Conservation (phyloP, 2,113 vertebrate species). For the Muscicapa adusta region DNA sequence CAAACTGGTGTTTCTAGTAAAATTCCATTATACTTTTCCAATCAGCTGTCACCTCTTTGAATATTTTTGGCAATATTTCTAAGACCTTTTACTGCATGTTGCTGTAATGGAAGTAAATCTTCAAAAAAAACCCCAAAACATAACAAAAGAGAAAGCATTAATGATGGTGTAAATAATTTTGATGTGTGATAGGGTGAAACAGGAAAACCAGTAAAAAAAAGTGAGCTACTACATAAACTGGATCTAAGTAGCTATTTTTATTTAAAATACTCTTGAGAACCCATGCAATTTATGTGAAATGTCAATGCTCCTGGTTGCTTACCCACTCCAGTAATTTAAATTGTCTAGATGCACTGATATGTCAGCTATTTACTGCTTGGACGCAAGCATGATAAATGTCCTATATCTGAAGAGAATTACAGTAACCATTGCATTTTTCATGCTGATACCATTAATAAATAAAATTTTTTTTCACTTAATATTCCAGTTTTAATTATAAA, state of each 20-base stretch:
- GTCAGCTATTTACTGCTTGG: conserved; percentile 26
- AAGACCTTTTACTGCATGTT: background rate
- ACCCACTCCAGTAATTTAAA: conserved; percentile 36
- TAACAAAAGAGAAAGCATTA: conserved; percentile 1
- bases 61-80: background rate
- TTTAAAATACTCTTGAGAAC: conserved; percentile 48
- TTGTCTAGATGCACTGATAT: background rate
- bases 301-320: conserved; percentile 23
- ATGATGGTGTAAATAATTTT: conserved; percentile 37
- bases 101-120: background rate
- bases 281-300: conserved; percentile 55
- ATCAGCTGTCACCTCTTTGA: background rate
- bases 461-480: background rate
- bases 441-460: background rate
- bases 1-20: background rate
- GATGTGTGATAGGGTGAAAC: background rate
- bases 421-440: background rate
- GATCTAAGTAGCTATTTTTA: conserved; percentile 26
- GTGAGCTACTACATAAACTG: conserved; percentile 9
- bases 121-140: background rate
- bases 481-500: background rate
- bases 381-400: background rate
- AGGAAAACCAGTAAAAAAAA: background rate
- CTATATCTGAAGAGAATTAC: conserved; percentile 9
- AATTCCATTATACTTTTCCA: background rate